Conservation (phyloP, 2,113 vertebrate species). For the Tupaia chinensis region DNA sequence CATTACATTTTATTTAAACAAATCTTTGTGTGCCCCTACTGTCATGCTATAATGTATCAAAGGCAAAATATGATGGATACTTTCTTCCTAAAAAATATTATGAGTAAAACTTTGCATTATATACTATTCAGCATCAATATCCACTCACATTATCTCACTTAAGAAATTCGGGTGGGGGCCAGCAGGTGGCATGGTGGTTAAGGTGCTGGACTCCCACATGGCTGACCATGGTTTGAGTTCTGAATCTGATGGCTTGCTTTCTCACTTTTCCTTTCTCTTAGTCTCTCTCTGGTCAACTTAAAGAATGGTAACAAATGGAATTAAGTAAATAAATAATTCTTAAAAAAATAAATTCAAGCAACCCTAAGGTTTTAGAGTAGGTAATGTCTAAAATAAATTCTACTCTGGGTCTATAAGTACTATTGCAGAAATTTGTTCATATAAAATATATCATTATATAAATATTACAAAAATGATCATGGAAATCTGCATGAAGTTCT, state of each 20-base stretch:
- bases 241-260: no score
- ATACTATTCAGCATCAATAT: neutral
- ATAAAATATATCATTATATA: neutral
- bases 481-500: neutral
- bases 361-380: neutral
- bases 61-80: neutral
- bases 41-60: neutral
- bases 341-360: neutral
- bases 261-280: no score
- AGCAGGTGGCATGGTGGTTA: no score
- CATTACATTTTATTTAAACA: slow-evolving; percentile 39
- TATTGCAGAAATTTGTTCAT: neutral
- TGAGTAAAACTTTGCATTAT: neutral
- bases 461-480: neutral
- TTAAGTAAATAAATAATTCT: no score
- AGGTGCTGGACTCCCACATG: no score
- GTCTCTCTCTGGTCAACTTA: no score
- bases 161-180: neutral
- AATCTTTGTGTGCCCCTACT: neutral
- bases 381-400: neutral
- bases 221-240: no score
- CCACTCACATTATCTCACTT: neutral
- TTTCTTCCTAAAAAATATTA: slow-evolving; percentile 27
- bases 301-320: no score
- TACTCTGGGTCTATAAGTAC: slow-evolving; percentile 20